Evolutionary conservation across 2,888 invertebrate species (phyloP), one percentile per base, ranked within the genome.

Genomic region (Ormyrus pomaceus): DNA sequence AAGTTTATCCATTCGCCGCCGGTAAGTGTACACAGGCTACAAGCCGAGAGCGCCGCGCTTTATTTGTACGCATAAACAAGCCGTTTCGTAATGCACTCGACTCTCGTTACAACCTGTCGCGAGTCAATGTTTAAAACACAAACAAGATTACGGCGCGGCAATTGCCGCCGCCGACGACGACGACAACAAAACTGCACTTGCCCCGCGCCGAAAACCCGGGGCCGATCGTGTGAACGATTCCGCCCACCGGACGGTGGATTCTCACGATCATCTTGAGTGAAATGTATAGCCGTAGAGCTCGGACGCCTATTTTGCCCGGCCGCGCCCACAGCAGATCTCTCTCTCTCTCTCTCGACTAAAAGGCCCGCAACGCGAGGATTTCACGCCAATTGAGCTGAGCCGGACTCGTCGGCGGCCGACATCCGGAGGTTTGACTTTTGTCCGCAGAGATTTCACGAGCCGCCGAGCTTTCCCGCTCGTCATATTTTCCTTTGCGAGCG

Each of bases 331-430:
- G 34, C 34, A 34, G 34, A 34, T 34, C 34, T 34, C 34, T 34
- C 34, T 34, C 34, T 34, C 34, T 34, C 34, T 34, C 34, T 34
- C 34, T 34, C 65, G 74, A 64, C 77, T 71, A 65, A 82, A 83
- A 83, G 80, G 79, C 74, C 34, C 34, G 84, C 83, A 87, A 88
- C 87, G 34, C 34, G 85, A 83, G 85, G 86, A 90, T 89, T 89
- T 90, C 87, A 90, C 87, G 90, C 86, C 87, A 87, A 88, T 90
- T 89, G 88, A 87, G 82, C 84, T 72, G 71, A 72, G 85, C 81
- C 86, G 86, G 34, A 34, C 34, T 87, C 88, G 88, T 86, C 86
- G 2, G 34, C 34, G 34, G 34, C 34, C 34, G 34, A 34, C 34
- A 34, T 34, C 34, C 51, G 48, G 19, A 11, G 83, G 87, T 86